phyloP scores from a whole-genome alignment of 2,888 invertebrate genomes.

The Fragum fragum region DNA sequence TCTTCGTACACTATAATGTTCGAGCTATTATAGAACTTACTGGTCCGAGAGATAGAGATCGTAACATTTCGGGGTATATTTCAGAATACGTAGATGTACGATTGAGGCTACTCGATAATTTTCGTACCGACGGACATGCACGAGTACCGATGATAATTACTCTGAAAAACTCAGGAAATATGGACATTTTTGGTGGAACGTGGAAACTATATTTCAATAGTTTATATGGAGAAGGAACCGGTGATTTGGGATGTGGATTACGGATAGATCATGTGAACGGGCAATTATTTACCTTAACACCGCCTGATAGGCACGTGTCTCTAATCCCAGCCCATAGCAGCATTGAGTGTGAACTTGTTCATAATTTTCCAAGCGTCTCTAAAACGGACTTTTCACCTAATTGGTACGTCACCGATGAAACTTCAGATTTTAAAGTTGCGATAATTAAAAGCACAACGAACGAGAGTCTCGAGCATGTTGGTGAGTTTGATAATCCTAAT shows the following conservation, averaged over 20 bases:
- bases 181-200: conserved; percentile 20
- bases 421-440: not conserved
- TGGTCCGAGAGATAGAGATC: not conserved
- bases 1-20: not conserved
- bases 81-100: conserved; percentile 29
- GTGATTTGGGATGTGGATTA: not conserved
- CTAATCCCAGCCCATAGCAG: not conserved
- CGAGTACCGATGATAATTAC: conserved; percentile 1
- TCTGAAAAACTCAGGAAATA: conserved; percentile 30
- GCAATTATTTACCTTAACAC: conserved; percentile 33
- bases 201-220: conserved; percentile 49
- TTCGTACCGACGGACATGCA: not conserved
- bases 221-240: conserved; percentile 8
- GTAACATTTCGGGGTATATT: conserved; percentile 28
- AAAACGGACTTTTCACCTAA: conserved; percentile 52
- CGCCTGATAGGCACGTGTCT: not conserved
- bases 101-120: conserved; percentile 9
- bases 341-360: not conserved
- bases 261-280: conserved; percentile 27
- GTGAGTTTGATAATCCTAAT: conserved; percentile 15
- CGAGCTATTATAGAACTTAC: not conserved
- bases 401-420: conserved; percentile 51
- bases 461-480: conserved; percentile 37
- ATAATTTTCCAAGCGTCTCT: not conserved
- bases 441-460: conserved; percentile 34